Evolutionary conservation across 2,113 vertebrate species (phyloP), one percentile per base, ranked within the genome.

Genomic region (Hippocampus barbouri): DNA sequence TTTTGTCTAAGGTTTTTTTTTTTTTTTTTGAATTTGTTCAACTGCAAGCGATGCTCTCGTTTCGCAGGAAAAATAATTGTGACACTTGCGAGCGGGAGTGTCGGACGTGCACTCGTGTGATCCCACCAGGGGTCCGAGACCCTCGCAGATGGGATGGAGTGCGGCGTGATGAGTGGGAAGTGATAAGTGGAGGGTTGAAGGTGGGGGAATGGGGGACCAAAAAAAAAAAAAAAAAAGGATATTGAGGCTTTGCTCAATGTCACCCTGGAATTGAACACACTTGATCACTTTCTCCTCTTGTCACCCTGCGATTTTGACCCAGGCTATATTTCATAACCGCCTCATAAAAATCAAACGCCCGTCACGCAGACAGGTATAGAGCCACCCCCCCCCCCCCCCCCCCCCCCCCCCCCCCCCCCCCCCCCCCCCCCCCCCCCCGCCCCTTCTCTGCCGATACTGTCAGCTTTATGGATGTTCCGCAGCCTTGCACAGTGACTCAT

Each of bases 261-360:
- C 85, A 87, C 78, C 78, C 68, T 79, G 73, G 83, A 79, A 84
- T 80, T 68, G 64, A 78, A 78, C 74, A 69, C 77, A 73, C 81
- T 84, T 83, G 57, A 79, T 85, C 77, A 76, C 73, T 72, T 80
- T 76, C 77, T 70, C 59, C 43, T 3, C 64, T 59, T 79, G 70
- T 83, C 74, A 53, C 18, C 62, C 34, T 2, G 11, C 23, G 66
- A 69, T 65, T 43, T 73, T 56, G 0, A 71, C 68, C 69, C 18
- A 51, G n/a, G 15, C 3, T 0, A 34, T 66, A 41, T 74, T 60
- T 74, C 69, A 25, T 49, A 40, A 49, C 80, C 56, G 8, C 10
- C 23, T 30, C 27, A 15, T 61, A 61, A 61, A 34, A 61, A 61
- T 61, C 59, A 61, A 34, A 61, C 59, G 59, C 15, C 59, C 27